A percentile compares a stretch with the other conserved stretches of the same genome.
phyloP scores from a whole-genome alignment of 1,140 invertebrate genomes.

The Drosophila tropicalis region DNA sequence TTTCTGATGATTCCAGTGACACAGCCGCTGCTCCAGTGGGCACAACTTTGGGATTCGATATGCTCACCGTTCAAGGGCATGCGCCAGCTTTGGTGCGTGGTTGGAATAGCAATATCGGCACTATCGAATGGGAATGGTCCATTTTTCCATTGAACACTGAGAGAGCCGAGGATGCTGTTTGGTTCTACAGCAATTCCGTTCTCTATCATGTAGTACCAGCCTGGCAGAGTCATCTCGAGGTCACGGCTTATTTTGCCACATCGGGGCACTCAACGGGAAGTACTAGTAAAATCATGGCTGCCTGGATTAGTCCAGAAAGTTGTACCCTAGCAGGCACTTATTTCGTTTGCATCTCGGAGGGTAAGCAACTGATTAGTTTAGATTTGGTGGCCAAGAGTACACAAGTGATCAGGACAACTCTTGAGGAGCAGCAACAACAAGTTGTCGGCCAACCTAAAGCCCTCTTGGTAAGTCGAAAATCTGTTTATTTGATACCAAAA shows the following conservation, averaged over 20 bases:
- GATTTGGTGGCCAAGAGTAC: conserved; percentile 83
- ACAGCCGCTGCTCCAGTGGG: conserved; percentile 82
- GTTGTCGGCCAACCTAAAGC: conserved; percentile 30
- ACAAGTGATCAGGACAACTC: conserved; percentile 60
- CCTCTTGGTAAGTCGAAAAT: conserved; percentile 39
- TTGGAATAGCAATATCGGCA: conserved; percentile 90
- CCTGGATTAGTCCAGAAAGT: conserved; percentile 87
- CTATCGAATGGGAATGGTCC: conserved; percentile 86
- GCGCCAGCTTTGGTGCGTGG: conserved; percentile 89
- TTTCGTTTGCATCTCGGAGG: conserved; percentile 85
- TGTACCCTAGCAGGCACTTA: conserved; percentile 87
- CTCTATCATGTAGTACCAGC: conserved; percentile 88
- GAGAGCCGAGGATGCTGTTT: conserved; percentile 84
- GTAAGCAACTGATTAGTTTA: conserved; percentile 83
- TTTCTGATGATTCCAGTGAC: conserved; percentile 72
- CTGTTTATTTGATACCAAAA: background rate
- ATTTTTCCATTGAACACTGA: conserved; percentile 84
- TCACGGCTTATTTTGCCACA: conserved; percentile 87
- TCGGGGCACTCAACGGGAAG: conserved; percentile 86
- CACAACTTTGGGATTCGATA: conserved; percentile 84
- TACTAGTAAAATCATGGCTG: conserved; percentile 86
- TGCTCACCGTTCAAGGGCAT: conserved; percentile 89
- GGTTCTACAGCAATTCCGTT: conserved; percentile 86
- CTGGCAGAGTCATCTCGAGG: conserved; percentile 87
- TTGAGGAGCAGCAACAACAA: conserved; percentile 31